Base-by-base conservation (phyloP, 2,888 invertebrate species). In the Drosophila cyrtoloma region DNA sequence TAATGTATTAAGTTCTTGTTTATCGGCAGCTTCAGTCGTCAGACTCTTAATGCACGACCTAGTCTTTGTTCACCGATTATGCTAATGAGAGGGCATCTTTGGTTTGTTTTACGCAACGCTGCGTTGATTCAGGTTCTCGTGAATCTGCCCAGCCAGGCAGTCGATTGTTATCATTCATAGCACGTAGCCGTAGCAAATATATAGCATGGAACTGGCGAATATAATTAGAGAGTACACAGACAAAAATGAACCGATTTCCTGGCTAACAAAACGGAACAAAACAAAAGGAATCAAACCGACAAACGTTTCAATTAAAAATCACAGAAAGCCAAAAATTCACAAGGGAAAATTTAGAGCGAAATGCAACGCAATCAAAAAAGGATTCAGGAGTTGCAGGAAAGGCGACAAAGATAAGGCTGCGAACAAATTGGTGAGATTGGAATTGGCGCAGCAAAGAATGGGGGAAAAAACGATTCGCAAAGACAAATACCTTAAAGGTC, bases 231-330 rank as follows among this genome's bases (percentile, higher is more conserved):
- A 42, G 35, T 37, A 33, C 28, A 51, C 68, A 39, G 47, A 60
- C 32, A 22, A 22, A 60, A 68, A 63, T 71, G 28, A 47, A 9
- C 12, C 35, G 26, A 77, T 59, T 67, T 62, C 22, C 35, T 47
- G 56, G 39, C 35, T 22, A 67, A 55, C 61, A 32, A 30, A 22
- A 42, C 9, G 57, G 57, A 30, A 57, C 30, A 22, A 39, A 47
- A 26, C 47, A 26, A 50, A 63, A 26, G 26, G 42, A 47, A 47
- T 16, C 47, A 26, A 39, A 59, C 71, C 56, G 57, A 67, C 60
- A 80, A 86, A 83, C 86, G 77, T 77, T 87, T 83, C 82, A 87
- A 87, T 86, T 84, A 86, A 84, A 84, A 70, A 47, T 47, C 52
- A 59, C 56, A 53, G 14, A 6, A 3, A 12, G 28, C 64, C 39